Base-by-base conservation (phyloP, 2,113 vertebrate species). In the Synchiropus splendidus region DNA sequence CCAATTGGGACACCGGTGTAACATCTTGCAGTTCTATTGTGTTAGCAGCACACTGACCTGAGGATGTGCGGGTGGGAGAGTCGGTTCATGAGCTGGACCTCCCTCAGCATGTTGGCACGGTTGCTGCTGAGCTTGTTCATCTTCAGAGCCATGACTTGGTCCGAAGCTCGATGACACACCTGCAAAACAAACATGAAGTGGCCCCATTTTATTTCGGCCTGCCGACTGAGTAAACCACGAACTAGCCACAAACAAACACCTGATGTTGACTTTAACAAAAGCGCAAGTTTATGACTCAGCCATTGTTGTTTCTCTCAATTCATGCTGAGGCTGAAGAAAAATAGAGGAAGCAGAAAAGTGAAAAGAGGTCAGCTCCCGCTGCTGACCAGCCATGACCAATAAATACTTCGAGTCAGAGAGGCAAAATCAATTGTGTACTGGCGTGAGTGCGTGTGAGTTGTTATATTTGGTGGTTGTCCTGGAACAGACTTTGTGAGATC, bases 61-160 rank as follows among this genome's bases (percentile, higher is more conserved):
- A 98, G 88, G 68, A 98, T 94, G 78, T 93, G 90, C 18, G 91
- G 90, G 70, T 98, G 94, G 5, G 86, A 94, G n/a, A 98, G 90
- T 33, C 91, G 88, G 75, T 98, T 97, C 94, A 97, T 96, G 18
- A 98, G 89, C 42, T 98, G 94, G 36, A 98, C 90, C 59, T 98
- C 94, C 69, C 92, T 87, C 72, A 98, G 73, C 94, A 97, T 97
- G 70, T 98, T 98, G 16, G 92, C 92, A 71, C 94, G 82, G 83
- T 98, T 98, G 79, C 92, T 97, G 82, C 86, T 95, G 70, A 92
- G 72, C 2, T 85, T 97, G 83, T 98, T 98, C 94, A 97, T 98
- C 85, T 98, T 98, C 72, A 98, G 84, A 59, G 94, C 94, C 94
- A 98, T 98, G 13, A 98, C 88, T 62, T 98, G 94, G 74, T 87